A percentile compares a stretch with the other conserved stretches of the same genome.
phyloP scores from a whole-genome alignment of 2,888 invertebrate species.

The Ochlodes sylvanus region DNA sequence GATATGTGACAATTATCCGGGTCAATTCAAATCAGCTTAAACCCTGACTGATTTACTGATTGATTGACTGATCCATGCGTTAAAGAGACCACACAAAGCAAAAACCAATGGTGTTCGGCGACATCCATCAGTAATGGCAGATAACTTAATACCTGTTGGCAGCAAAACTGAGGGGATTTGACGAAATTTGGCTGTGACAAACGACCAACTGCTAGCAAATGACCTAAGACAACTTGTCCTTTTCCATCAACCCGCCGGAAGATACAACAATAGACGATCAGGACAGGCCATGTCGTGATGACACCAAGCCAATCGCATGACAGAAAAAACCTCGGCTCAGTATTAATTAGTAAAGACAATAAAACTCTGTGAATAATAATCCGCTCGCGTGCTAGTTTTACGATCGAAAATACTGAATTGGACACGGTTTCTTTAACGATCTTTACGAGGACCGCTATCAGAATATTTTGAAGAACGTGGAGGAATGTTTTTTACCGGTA shows the following conservation, averaged over 20 bases:
- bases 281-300: constrained; percentile 15
- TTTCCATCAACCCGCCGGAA: background rate
- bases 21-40: too few relatives aligned
- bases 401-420: constrained; percentile 57
- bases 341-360: constrained; percentile 55
- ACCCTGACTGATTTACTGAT: too few relatives aligned
- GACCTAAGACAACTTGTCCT: too few relatives aligned
- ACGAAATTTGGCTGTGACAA: too few relatives aligned
- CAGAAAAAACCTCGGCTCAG: constrained; percentile 27
- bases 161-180: too few relatives aligned
- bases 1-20: too few relatives aligned
- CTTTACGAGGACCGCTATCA: constrained; percentile 15
- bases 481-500: constrained; percentile 19
- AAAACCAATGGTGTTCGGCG: too few relatives aligned
- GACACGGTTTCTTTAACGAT: constrained; percentile 49
- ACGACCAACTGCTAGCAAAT: too few relatives aligned
- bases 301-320: constrained; percentile 22
- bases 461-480: constrained; percentile 19
- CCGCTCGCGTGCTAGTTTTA: constrained; percentile 56
- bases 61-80: too few relatives aligned
- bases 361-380: constrained; percentile 50
- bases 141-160: too few relatives aligned
- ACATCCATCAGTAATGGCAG: too few relatives aligned
- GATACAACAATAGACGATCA: background rate
- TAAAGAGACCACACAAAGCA: too few relatives aligned